Percentiles rank a stretch among this genome's conserved stretches.
Evolutionary conservation across 1,140 invertebrate species (phyloP).

Genomic region (Pectinophora gossypiella): DNA sequence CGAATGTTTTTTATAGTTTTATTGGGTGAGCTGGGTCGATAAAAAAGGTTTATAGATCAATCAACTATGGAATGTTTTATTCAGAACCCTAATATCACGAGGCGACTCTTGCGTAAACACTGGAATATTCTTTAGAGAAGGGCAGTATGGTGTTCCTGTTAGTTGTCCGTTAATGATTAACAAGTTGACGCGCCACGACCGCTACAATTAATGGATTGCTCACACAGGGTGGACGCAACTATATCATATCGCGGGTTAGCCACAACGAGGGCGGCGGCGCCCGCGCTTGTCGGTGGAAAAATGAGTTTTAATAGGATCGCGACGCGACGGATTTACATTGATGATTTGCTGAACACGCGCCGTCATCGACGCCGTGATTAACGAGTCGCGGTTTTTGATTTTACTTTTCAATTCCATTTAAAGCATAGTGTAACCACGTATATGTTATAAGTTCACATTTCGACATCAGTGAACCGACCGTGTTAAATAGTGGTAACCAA

Average conservation of each 20-base stretch:
- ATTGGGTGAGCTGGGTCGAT: conserved; percentile 5
- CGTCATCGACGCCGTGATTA: background rate
- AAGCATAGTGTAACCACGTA: too few species aligned
- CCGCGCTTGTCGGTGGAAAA: conserved; percentile 10
- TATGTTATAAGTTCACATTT: too few species aligned
- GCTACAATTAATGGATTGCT: conserved; percentile 27
- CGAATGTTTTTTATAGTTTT: conserved; percentile 31
- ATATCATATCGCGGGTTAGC: conserved; percentile 24
- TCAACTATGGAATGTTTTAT: background rate
- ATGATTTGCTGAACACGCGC: background rate
- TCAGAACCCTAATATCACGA: background rate
- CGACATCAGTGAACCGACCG: too few species aligned
- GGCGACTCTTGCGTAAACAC: background rate
- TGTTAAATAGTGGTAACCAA: too few species aligned
- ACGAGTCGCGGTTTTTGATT: background rate
- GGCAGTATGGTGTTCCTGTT: background rate
- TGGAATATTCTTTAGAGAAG: background rate
- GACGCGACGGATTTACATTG: conserved; percentile 8
- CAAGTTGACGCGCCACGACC: conserved; percentile 8
- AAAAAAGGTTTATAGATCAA: conserved; percentile 1
- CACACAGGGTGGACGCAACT: conserved; percentile 16
- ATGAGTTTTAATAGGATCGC: conserved; percentile 18
- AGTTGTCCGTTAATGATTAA: conserved; percentile 13
- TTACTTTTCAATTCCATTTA: background rate
- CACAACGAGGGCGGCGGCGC: conserved; percentile 19